A percentile compares a stretch with the other conserved stretches of the same genome.
These are phyloP conservation scores for Geophilus truncorum DNA, from an alignment of 2,888 invertebrate species.

Conservation along the genomic window DNA sequence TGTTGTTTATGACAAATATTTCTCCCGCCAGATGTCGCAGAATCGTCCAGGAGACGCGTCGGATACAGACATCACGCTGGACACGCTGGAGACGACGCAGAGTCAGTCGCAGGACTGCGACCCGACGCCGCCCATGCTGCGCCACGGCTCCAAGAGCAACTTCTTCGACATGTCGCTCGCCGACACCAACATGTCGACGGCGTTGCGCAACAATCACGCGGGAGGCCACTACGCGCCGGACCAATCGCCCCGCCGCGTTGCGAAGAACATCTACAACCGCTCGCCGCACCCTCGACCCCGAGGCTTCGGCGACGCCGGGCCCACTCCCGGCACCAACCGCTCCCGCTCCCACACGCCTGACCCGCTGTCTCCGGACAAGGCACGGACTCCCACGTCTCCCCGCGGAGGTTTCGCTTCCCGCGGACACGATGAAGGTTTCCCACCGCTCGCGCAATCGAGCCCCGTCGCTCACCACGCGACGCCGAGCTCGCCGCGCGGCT, in stretches of 20 bases:
- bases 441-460: conserved; percentile 33
- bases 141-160: conserved; percentile 79
- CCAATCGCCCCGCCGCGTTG: conserved; percentile 46
- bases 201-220: conserved; percentile 38
- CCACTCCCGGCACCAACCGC: conserved; percentile 37
- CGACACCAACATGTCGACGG: conserved; percentile 40
- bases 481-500: conserved; percentile 17
- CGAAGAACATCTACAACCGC: conserved; percentile 53
- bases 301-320: conserved; percentile 44
- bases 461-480: conserved; percentile 30
- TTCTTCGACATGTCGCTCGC: conserved; percentile 73
- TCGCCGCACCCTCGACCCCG: conserved; percentile 72
- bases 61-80: conserved; percentile 81
- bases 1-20: neutral
- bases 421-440: conserved; percentile 17
- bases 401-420: conserved; percentile 52
- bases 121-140: conserved; percentile 65
- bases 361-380: conserved; percentile 54
- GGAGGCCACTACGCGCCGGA: conserved; percentile 44
- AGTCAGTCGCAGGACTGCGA: conserved; percentile 83
- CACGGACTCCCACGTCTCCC: conserved; percentile 27
- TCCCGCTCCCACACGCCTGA: conserved; percentile 58
- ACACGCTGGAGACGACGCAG: conserved; percentile 37
- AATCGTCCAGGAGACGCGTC: conserved; percentile 44
- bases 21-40: conserved; percentile 38